Evolutionary conservation across 2,888 invertebrate species (phyloP), one percentile per base, ranked within the genome.

Genomic region (Xylocampa areola): DNA sequence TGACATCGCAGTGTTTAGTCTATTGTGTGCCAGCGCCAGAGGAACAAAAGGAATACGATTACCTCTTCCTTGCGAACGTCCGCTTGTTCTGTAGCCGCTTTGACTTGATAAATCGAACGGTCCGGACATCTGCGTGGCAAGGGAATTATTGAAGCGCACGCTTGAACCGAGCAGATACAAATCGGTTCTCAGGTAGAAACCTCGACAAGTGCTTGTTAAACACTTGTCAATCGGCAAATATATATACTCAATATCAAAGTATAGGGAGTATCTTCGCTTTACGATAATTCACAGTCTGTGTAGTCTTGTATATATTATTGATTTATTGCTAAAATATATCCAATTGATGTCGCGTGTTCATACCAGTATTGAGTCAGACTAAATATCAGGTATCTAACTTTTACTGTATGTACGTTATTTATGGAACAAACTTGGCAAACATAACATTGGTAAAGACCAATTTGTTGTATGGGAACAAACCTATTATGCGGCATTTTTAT

Each of bases 101-200:
- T 65, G 47, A 43, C 48, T 61, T 59, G 19, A 55, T 60, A 52
- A 73, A 54, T 66, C 53, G 65, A 58, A 57, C 65, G 64, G 49
- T 68, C 43, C 58, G 52, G 60, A 69, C 57, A 69, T 53, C 39
- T 59, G 25, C 43, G 35, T 47, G 52, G 58, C 45, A 60, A 61
- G 47, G 40, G 45, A 73, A 67, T 73, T 62, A 70, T 61, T 68
- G 50, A 64, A 57, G 47, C 53, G 54, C 13, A 47, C 21, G 61
- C 52, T 66, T 58, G 30, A 58, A 55, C 41, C 8, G 53, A 44
- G 58, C 21, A 41, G 58, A 43, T 43, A 19, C 40, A 33, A 57
- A 65, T 53, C 47, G 30, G 35, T 52, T 39, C 39, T 50, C 50
- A 40, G 57, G 53, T 64, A 51, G 48, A 30, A 51, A 43, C 47